phyloP scores from a whole-genome alignment of 2,797 vertebrate genomes.

The Typhlichthys subterraneus region DNA sequence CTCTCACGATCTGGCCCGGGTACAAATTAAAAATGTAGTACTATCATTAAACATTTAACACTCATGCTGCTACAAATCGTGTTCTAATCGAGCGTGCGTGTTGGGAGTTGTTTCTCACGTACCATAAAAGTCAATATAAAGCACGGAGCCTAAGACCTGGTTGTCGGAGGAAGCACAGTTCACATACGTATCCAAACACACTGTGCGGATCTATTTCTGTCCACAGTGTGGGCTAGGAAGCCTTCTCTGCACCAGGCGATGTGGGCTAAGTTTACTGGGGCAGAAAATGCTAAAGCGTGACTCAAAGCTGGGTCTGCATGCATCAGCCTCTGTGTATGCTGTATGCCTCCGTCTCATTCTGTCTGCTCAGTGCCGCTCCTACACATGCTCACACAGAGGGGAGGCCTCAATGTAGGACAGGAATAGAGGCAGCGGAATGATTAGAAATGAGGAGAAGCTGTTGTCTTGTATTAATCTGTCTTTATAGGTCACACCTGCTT shows the following conservation, averaged over 20 bases:
- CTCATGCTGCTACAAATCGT: conserved; percentile 45
- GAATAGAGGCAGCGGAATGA: conserved; percentile 2
- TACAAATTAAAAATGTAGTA: conserved; percentile 69
- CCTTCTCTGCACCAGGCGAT: conserved; percentile 62
- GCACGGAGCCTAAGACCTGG: neutral
- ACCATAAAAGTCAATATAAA: neutral
- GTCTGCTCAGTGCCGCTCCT: conserved; percentile 55
- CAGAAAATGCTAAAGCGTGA: conserved; percentile 77
- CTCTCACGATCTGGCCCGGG: conserved; percentile 48
- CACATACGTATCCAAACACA: neutral
- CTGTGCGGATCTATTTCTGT: conserved; percentile 44
- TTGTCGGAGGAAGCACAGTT: neutral
- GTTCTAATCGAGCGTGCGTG: conserved; percentile 39
- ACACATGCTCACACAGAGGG: conserved; percentile 28
- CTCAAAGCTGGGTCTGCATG: conserved; percentile 65
- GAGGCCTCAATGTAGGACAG: conserved; percentile 45
- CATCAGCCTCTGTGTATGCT: conserved; percentile 54
- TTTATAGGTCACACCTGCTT: no score
- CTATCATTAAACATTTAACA: conserved; percentile 71
- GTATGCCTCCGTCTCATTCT: conserved; percentile 67
- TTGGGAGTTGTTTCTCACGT: conserved; percentile 33
- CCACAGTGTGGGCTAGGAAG: conserved; percentile 34
- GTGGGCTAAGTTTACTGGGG: conserved; percentile 78
- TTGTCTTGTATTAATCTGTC: neutral
- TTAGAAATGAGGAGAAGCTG: conserved; percentile 7